Conservation (phyloP, 2,113 vertebrate species). For the Neodon shergylaensis region DNA sequence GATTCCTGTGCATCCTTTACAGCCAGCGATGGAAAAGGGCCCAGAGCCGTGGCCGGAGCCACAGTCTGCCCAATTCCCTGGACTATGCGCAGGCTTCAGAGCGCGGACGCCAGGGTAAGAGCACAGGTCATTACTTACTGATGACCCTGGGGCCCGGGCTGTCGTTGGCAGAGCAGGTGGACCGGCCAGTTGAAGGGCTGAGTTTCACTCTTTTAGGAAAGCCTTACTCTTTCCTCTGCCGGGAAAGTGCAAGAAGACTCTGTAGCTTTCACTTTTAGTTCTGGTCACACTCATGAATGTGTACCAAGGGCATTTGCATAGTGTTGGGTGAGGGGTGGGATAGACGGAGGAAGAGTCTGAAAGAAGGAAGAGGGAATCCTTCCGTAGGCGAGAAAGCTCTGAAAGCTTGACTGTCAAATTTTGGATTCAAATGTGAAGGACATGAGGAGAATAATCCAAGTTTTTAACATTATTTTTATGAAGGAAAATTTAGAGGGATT, state of each 20-base stretch:
- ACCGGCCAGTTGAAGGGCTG: neutral
- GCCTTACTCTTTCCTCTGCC: neutral
- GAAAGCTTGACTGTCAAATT: constrained; percentile 12
- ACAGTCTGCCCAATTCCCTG: constrained; percentile 60
- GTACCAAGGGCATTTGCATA: neutral
- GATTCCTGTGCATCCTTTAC: constrained; percentile 80
- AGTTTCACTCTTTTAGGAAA: neutral
- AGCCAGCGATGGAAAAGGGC: constrained; percentile 73
- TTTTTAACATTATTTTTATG: neutral
- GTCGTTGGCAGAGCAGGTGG: neutral
- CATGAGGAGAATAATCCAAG: constrained; percentile 9
- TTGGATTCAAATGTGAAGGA: neutral
- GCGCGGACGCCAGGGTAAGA: constrained; percentile 67
- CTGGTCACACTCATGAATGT: neutral
- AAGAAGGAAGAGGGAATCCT: constrained; percentile 1
- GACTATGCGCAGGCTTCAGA: constrained; percentile 43
- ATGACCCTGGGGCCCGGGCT: neutral
- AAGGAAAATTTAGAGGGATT: constrained; percentile 13
- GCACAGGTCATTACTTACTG: neutral
- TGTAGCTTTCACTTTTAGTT: constrained; percentile 59
- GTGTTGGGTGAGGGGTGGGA: neutral
- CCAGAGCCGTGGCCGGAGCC: constrained; percentile 53
- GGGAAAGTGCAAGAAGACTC: neutral
- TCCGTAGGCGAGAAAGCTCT: neutral
- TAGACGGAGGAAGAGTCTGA: neutral